phyloP scores from a whole-genome alignment of 2,888 invertebrate species.

The Phalera bucephala region DNA sequence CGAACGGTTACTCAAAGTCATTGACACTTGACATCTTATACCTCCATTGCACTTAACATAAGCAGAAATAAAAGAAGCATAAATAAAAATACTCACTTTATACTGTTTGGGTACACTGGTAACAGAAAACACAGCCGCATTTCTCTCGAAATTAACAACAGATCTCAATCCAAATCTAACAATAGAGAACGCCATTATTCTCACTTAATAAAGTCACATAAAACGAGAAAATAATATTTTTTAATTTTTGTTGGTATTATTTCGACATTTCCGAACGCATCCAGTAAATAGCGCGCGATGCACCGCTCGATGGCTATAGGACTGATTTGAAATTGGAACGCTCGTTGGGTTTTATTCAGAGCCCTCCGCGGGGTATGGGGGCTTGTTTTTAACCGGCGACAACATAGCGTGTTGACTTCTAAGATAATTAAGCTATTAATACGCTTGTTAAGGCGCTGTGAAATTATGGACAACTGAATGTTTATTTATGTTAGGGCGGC shows the following conservation, averaged over 20 bases:
- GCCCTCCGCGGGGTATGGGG: conserved; percentile 29
- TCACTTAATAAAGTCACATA: conserved; percentile 20
- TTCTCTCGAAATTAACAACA: conserved; percentile 60
- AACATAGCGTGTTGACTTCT: conserved; percentile 30
- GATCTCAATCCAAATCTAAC: conserved; percentile 66
- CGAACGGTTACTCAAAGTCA: conserved; percentile 12
- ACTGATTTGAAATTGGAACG: conserved; percentile 57
- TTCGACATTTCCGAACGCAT: conserved; percentile 22
- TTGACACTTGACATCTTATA: conserved; percentile 11
- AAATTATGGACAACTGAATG: too few relatives aligned
- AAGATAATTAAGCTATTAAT: conserved; percentile 16
- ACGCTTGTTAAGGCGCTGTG: conserved; percentile 23
- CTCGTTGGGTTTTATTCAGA: conserved; percentile 59
- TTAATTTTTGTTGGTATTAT: conserved; percentile 19
- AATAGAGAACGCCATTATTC: conserved; percentile 71
- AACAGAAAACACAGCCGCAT: conserved; percentile 53
- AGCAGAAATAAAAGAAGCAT: background rate
- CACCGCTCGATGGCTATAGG: conserved; percentile 29
- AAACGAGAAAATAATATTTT: conserved; percentile 6
- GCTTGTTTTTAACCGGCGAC: conserved; percentile 43
- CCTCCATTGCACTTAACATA: too few relatives aligned
- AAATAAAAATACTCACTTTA: conserved; percentile 51
- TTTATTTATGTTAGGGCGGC: too few relatives aligned
- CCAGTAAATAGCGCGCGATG: conserved; percentile 20
- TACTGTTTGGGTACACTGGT: conserved; percentile 57